Base-by-base conservation (phyloP, 2,797 vertebrate genomes). In the Ptychadena robeensis region DNA sequence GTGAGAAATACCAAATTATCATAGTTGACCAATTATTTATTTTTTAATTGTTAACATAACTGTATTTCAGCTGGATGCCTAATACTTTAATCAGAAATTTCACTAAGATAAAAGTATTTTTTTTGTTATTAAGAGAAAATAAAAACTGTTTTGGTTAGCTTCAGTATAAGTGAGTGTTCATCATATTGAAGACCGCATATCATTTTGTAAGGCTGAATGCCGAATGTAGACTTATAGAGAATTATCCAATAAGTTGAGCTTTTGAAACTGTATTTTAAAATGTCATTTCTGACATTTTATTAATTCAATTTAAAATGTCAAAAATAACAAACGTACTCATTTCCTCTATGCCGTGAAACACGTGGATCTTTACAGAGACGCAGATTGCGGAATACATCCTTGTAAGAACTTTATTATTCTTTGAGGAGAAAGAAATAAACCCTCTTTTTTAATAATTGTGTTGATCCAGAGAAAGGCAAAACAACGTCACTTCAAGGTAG, bases 221-320 rank as follows among this genome's bases (percentile, higher is more conserved):
- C 59, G 10, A 9, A 12, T 61, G 59, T 3, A 27, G 25, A 9
- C 25, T 61, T 61, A 1, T 27, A 28, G 25, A 25, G 59, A 10
- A 61, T 27, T 61, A 61, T 61, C 27, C 59, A 61, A 61, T 61
- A 61, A 61, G 25, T 61, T 10, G 25, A 61, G 5, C 25, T 61
- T n/a, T 61, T 28, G 59, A 61, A 28, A 61, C n/a, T 28, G 59
- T 61, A 61, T 10, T 61, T 61, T 28, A 61, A 25, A 28, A 61
- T 1, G 59, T 27, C 25, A 4, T 12, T 61, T 28, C 25, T 61
- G 59, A 61, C 59, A 61, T 61, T 61, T 61, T 28, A 28, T 61
- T 61, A 61, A 61, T 61, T 61, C 25, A 61, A 61, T 61, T 61
- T 61, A 61, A 28, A 61, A 61, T 61, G 59, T 61, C 59, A 61